Conservation (phyloP, 2,113 vertebrate genomes). For the Trochalopteron elliotii region DNA sequence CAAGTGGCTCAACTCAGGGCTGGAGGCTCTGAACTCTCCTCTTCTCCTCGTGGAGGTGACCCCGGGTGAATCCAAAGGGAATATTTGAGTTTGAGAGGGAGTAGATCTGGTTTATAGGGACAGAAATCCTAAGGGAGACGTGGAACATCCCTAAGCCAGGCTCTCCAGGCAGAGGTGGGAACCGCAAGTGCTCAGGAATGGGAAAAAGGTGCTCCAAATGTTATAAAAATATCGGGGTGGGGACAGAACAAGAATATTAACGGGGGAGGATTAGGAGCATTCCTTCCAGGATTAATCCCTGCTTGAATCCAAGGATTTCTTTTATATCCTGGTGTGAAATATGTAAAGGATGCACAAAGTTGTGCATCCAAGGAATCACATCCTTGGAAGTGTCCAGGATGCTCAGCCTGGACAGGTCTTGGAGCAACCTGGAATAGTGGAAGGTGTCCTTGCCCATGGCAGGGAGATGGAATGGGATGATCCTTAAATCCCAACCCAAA, state of each 20-base stretch:
- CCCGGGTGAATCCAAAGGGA: neutral
- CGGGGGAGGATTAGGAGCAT: rapidly evolving
- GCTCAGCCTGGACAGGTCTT: neutral
- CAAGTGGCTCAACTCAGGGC: neutral
- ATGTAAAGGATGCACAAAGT: neutral
- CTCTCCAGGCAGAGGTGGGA: neutral
- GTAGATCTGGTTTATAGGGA: neutral
- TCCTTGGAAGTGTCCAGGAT: neutral
- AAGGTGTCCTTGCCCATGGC: neutral
- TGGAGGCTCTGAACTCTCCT: neutral
- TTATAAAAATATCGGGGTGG: neutral
- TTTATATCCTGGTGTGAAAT: neutral
- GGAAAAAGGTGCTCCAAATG: neutral
- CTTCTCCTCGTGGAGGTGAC: neutral
- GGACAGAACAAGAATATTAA: neutral
- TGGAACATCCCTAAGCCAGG: neutral
- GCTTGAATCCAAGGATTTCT: neutral
- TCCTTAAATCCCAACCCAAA: too few species aligned
- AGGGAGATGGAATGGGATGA: neutral
- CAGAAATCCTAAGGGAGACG: rapidly evolving
- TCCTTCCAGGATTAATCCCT: neutral
- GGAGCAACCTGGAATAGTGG: neutral
- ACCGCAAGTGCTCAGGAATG: neutral
- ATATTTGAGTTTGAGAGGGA: neutral
- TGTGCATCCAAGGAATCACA: neutral